A percentile compares a stretch with the other conserved stretches of the same genome.
These are phyloP conservation scores for Scaptomyza polygonia DNA, from an alignment of 2,888 invertebrate genomes.

Conservation along the genomic window DNA sequence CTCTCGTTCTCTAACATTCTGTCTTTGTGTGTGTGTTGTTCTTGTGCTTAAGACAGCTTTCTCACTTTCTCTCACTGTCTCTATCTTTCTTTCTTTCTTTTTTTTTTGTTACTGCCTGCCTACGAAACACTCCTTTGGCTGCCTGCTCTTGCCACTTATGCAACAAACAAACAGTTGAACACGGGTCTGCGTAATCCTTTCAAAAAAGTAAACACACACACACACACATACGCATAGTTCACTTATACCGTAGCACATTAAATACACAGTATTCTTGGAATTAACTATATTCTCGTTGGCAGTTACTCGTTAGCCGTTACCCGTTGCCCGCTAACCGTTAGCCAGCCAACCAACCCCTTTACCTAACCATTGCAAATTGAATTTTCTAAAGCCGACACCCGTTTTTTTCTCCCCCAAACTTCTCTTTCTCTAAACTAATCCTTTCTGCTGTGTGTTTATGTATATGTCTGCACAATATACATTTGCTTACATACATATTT, in stretches of 20 bases:
- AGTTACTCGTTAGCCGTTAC: background rate
- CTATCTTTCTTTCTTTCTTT: background rate
- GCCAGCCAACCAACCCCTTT: background rate
- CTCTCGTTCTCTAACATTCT: conserved; percentile 6
- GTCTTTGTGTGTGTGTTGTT: conserved; percentile 11
- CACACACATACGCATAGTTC: conserved; percentile 8
- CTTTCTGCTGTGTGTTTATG: background rate
- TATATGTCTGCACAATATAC: background rate
- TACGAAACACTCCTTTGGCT: background rate
- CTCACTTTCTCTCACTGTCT: background rate
- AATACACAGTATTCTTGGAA: conserved; percentile 38
- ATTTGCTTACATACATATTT: conserved; percentile 1
- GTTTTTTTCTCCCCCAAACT: background rate
- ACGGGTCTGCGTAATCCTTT: conserved; percentile 84
- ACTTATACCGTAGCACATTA: conserved; percentile 32
- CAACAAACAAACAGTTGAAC: conserved; percentile 79
- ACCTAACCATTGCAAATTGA: conserved; percentile 1
- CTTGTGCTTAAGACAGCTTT: conserved; percentile 18
- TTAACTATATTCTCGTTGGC: conserved; percentile 25
- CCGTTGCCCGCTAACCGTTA: background rate
- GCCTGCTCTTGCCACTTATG: conserved; percentile 35
- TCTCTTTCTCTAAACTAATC: conserved; percentile 17
- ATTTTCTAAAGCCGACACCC: conserved; percentile 29
- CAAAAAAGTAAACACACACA: conserved; percentile 83
- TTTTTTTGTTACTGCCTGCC: conserved; percentile 2